Conservation (phyloP, 2,113 vertebrate species). For the Tautogolabrus adspersus region DNA sequence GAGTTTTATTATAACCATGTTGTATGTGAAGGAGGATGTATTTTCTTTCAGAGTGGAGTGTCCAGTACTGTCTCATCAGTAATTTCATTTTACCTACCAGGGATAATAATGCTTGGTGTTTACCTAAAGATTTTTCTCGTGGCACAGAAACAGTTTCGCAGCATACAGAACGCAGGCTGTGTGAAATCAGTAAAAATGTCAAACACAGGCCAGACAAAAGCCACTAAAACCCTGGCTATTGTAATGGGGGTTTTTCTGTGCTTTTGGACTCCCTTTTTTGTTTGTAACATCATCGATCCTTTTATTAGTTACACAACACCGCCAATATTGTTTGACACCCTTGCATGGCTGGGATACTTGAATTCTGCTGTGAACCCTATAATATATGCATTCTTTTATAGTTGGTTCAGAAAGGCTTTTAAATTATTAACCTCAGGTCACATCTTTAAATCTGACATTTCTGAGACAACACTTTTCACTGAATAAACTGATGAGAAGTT, state of each 20-base stretch:
- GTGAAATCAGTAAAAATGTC: not conserved
- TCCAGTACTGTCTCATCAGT: conserved; percentile 34
- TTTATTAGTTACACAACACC: conserved; percentile 19
- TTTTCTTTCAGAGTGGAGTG: conserved; percentile 34
- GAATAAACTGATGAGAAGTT: not conserved
- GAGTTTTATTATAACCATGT: conserved; percentile 23
- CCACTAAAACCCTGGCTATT: conserved; percentile 41
- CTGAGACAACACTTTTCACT: conserved; percentile 23
- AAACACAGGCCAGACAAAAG: conserved; percentile 10
- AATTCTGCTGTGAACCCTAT: conserved; percentile 33
- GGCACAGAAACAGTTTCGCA: conserved; percentile 1
- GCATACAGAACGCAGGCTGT: conserved; percentile 5
- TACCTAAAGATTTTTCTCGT: conserved; percentile 32
- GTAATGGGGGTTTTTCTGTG: conserved; percentile 37
- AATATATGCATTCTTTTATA: conserved; percentile 37
- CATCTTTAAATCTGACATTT: conserved; percentile 12
- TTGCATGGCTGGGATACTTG: conserved; percentile 31
- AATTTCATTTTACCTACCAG: conserved; percentile 35
- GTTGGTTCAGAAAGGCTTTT: conserved; percentile 35
- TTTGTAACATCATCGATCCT: conserved; percentile 13
- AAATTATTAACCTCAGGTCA: conserved; percentile 3
- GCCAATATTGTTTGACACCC: not conserved
- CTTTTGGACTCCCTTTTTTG: conserved; percentile 44
- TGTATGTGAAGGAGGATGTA: conserved; percentile 23
- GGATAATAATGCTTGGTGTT: conserved; percentile 31